Base-by-base conservation (phyloP, 2,888 invertebrate genomes). In the Crioceris asparagi region DNA sequence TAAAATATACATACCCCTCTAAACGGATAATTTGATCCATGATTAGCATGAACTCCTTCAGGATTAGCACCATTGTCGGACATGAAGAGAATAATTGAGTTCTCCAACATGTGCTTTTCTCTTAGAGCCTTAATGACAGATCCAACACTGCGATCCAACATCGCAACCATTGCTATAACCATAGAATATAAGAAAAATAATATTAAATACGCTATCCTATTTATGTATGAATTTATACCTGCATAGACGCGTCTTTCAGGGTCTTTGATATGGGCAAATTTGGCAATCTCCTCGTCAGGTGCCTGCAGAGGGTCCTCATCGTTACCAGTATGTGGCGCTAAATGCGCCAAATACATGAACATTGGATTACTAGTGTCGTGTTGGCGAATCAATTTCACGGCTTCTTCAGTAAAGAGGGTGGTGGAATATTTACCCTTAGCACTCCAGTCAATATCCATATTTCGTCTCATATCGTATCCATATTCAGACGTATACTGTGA, bases 141-240 rank as follows among this genome's bases (percentile, higher is more conserved):
- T 0, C 91, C 92, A 0, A 96, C 76, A 38, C 91, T 83, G 48
- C 83, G 78, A 58, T 96, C 96, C 52, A 96, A 65, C 56, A 83
- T 83, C 8, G 87, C 79, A 3, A 92, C 75, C 85, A 94, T 92
- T 2, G 85, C 92, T 83, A n/a, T n/a, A n/a, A n/a, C n/a, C n/a
- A n/a, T n/a, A n/a, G 59, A 36, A 69, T 70, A 32, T 17, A 35
- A 14, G 38, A 39, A 16, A 36, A 15, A 31, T n/a, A 29, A 7
- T 21, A 21, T 6, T 21, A 21, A 21, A 21, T 21, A 7, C 6
- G 21, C 7, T 21, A 21, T 21, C 6, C 21, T 7, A 21, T 7
- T n/a, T 10, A 27, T 35, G 6, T 26, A n/a, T 10, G 17, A 15
- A 3, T 3, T 17, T 29, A 52, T 51, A 80, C 83, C 82, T 36